Evolutionary conservation across 1,140 invertebrate species (phyloP), one percentile per base, ranked within the genome.

Genomic region (Drosophila sproati): DNA sequence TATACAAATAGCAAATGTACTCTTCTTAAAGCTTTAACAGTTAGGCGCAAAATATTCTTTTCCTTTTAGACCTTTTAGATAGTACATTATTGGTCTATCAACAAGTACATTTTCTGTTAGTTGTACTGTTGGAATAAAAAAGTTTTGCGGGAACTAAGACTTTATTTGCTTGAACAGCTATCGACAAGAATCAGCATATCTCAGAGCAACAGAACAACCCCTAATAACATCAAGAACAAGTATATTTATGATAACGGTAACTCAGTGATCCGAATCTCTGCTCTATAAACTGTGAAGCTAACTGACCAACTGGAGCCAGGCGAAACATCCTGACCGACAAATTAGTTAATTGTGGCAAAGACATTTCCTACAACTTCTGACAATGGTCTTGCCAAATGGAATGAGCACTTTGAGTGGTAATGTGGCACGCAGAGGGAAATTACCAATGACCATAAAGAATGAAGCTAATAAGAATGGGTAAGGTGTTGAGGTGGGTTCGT

Each of bases 261-360:
- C 20, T 73, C 60, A 73, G 48, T 50, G 20, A 20, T 20, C 50
- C 35, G 35, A 54, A 67, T 56, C 32, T 39, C 31, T 5, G 12
- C 34, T 29, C 48, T 28, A 69, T 80, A 77, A 77, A 68, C 60
- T 43, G 35, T 2, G 32, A 61, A 75, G 31, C 29, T 54, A 74
- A 71, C 48, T 59, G 56, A 39, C 10, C 5, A 0, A 10, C 37
- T 35, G n/a, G 3, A 31, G 5, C 41, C 34, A 34, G 50, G 31
- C 52, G 48, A 35, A 32, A 54, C 37, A 41, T 5, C 45, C 20
- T n/a, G 10, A 5, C 20, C 31, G 39, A 31, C 47, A 75, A 83
- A 83, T 83, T 68, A 73, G 77, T 59, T 77, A 83, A 83, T 83
- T 83, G 77, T 79, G 67, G 39, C 47, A 43, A 59, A 29, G 52